phyloP scores from a whole-genome alignment of 2,113 vertebrate species.

The Macaca nemestrina region DNA sequence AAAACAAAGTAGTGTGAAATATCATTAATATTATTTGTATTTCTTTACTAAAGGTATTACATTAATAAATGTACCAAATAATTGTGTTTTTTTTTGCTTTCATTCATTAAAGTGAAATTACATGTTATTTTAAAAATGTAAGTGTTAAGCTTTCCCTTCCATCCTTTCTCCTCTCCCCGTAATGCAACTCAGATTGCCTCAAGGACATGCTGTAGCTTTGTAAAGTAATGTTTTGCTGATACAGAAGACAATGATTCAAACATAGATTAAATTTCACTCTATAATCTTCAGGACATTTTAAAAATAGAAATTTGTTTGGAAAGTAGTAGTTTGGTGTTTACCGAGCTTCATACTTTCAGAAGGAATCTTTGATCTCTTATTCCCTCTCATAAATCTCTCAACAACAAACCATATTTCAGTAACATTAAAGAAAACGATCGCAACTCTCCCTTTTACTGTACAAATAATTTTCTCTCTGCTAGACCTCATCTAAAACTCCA shows the following conservation, averaged over 20 bases:
- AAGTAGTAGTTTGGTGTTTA: slow-evolving; percentile 48
- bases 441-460: not conserved
- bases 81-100: not conserved
- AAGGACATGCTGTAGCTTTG: not conserved
- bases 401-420: not conserved
- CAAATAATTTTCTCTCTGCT: not conserved
- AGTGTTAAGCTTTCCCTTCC: not conserved
- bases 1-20: not conserved
- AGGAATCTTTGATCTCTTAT: slow-evolving; percentile 43
- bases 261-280: slow-evolving; percentile 45
- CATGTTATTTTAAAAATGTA: not conserved
- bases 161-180: not conserved
- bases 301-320: slow-evolving; percentile 50
- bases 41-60: not conserved
- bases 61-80: not conserved
- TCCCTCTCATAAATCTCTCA: slow-evolving; percentile 51
- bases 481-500: not conserved
- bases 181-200: not conserved
- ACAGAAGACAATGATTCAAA: slow-evolving; percentile 53
- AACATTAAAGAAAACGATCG: slow-evolving; percentile 10
- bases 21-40: not conserved
- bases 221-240: slow-evolving; percentile 52
- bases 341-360: slow-evolving; percentile 4
- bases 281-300: not conserved
- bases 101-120: not conserved